Evolutionary conservation across 2,888 invertebrate species (phyloP).

Genomic region (Plagodis pulveraria): DNA sequence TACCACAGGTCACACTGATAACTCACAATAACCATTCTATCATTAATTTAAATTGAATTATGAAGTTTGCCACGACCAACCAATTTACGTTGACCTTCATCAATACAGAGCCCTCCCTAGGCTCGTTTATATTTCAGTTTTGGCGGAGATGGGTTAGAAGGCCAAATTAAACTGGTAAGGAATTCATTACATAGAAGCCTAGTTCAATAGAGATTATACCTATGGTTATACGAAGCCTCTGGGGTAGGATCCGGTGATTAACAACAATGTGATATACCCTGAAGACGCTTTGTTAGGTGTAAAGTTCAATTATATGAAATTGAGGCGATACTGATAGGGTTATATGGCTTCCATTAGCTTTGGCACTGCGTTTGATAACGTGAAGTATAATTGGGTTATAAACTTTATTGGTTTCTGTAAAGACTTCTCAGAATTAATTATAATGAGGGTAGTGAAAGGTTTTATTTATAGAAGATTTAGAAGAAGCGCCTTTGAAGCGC

Average conservation of each 20-base stretch:
- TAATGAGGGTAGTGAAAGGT: background rate
- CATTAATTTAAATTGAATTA: conserved; percentile 58
- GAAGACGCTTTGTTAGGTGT: conserved; percentile 45
- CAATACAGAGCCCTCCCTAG: conserved; percentile 17
- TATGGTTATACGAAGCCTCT: conserved; percentile 44
- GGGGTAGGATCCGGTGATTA: conserved; percentile 62
- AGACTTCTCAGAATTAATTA: background rate
- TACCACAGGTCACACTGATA: conserved; percentile 53
- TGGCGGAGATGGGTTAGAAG: conserved; percentile 18
- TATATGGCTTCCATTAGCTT: conserved; percentile 22
- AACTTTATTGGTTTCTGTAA: conserved; percentile 13
- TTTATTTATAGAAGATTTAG: background rate
- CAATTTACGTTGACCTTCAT: conserved; percentile 38
- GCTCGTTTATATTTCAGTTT: conserved; percentile 25
- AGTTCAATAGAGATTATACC: conserved; percentile 27
- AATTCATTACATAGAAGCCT: conserved; percentile 47
- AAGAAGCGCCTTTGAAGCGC: too few relatives aligned
- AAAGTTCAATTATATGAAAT: conserved; percentile 54
- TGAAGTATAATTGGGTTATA: background rate
- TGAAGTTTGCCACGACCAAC: conserved; percentile 41
- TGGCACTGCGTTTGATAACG: conserved; percentile 7
- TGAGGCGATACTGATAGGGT: conserved; percentile 44
- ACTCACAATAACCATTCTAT: conserved; percentile 50
- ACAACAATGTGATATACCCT: conserved; percentile 37
- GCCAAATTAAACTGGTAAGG: conserved; percentile 37